Evolutionary conservation across 2,113 vertebrate genomes (phyloP).

Genomic region (Serilophus lunatus): DNA sequence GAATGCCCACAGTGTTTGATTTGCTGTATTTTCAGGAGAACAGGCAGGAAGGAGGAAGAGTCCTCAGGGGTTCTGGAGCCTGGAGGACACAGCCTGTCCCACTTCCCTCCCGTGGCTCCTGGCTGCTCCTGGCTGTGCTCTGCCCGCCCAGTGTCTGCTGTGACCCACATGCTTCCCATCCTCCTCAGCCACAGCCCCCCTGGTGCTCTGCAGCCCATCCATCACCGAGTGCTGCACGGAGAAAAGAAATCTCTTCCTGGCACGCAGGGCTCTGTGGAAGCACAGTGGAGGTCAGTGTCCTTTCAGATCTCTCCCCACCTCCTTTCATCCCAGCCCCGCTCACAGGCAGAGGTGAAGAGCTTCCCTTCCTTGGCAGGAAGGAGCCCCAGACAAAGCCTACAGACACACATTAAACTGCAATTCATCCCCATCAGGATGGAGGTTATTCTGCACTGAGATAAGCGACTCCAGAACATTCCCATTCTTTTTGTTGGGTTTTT

Average conservation of each 20-base stretch:
- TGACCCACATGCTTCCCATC: not conserved
- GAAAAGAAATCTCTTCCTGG: not conserved
- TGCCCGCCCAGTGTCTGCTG: not conserved
- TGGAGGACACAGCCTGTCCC: accelerated
- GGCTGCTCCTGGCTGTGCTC: not conserved
- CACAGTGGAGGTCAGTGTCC: not conserved
- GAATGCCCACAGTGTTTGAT: not conserved
- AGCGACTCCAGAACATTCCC: not conserved
- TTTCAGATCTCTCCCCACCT: not conserved
- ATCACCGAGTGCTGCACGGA: not conserved
- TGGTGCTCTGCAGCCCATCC: not conserved
- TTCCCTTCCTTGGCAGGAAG: not conserved
- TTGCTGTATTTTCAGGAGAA: not conserved
- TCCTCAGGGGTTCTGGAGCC: accelerated
- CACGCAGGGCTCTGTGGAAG: not conserved
- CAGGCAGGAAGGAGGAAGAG: not conserved
- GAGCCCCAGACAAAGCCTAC: not conserved
- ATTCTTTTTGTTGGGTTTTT: not conserved
- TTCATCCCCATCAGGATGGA: not conserved
- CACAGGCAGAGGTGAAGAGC: not conserved
- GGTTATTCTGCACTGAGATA: not conserved
- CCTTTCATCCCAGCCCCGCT: not conserved
- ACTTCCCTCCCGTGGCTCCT: accelerated
- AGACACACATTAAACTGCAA: not conserved
- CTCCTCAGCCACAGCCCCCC: not conserved